These are phyloP conservation scores for Ctenochaetus hawaiiensis DNA, from an alignment of 2,797 vertebrate species.

Conservation along the genomic window DNA sequence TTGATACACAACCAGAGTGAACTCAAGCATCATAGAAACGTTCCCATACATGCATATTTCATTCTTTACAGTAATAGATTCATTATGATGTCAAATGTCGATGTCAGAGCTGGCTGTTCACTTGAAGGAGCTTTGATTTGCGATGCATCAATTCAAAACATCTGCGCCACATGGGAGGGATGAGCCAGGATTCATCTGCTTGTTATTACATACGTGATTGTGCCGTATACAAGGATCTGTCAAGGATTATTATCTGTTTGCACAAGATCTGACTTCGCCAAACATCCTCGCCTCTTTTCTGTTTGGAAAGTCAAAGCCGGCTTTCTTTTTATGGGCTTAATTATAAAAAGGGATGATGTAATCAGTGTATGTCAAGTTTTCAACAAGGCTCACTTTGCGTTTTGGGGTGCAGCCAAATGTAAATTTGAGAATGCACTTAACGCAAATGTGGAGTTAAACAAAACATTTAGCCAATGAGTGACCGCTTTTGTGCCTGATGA, in stretches of 20 bases:
- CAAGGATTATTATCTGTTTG: slow-evolving; percentile 32
- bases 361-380: slow-evolving; percentile 8
- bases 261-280: background rate
- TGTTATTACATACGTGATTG: slow-evolving; percentile 3
- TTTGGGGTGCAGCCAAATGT: slow-evolving; percentile 34
- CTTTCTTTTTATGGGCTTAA: slow-evolving; percentile 11
- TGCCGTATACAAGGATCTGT: background rate
- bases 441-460: slow-evolving; percentile 41
- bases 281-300: background rate
- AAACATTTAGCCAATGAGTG: slow-evolving; percentile 24
- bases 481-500: slow-evolving; percentile 45
- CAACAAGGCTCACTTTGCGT: slow-evolving; percentile 13
- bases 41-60: slow-evolving; percentile 9
- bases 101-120: slow-evolving; percentile 13
- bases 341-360: slow-evolving; percentile 13
- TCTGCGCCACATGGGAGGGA: slow-evolving; percentile 22
- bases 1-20: slow-evolving; percentile 36
- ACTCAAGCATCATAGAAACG: slow-evolving; percentile 24
- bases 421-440: slow-evolving; percentile 51
- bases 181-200: slow-evolving; percentile 38
- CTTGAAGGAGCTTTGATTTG: slow-evolving; percentile 36
- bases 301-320: background rate
- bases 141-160: slow-evolving; percentile 28
- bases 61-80: background rate
- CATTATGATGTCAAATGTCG: background rate